A percentile compares a stretch with the other conserved stretches of the same genome.
Conservation (phyloP, 2,113 vertebrate species). For the Balaenoptera acutorostrata region DNA sequence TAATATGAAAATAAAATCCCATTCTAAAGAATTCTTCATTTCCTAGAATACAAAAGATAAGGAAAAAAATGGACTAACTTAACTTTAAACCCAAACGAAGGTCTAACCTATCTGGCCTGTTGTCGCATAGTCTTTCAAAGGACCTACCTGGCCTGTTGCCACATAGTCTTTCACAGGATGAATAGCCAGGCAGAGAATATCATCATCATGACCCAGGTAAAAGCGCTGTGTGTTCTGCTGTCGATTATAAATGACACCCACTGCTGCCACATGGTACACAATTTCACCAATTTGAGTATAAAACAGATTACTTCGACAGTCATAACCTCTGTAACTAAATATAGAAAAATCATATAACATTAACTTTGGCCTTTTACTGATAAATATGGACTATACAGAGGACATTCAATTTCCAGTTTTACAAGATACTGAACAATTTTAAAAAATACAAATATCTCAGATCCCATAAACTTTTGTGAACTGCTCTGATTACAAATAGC, state of each 20-base stretch:
- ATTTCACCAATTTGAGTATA: constrained; percentile 98
- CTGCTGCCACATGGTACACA: constrained; percentile 97
- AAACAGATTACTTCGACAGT: constrained; percentile 98
- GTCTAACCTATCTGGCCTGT: background rate
- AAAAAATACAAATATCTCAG: background rate
- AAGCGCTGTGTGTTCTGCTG: constrained; percentile 98
- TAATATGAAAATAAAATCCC: background rate
- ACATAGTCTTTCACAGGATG: constrained; percentile 97
- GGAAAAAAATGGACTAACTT: background rate
- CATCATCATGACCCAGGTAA: constrained; percentile 96
- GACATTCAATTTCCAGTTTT: background rate
- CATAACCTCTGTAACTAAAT: constrained; percentile 94
- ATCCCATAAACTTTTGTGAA: background rate
- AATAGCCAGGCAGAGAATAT: constrained; percentile 96
- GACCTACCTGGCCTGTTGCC: constrained; percentile 95
- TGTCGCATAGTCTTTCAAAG: background rate
- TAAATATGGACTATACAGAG: background rate
- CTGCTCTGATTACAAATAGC: background rate
- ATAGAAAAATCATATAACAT: constrained; percentile 22
- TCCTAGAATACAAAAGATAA: background rate
- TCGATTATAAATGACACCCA: constrained; percentile 96
- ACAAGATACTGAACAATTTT: background rate
- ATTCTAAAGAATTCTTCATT: background rate
- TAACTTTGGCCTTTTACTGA: background rate
- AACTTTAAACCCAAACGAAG: background rate